A percentile compares a stretch with the other conserved stretches of the same genome.
Conservation (phyloP, 2,797 vertebrate species). For the Cuculus canorus region DNA sequence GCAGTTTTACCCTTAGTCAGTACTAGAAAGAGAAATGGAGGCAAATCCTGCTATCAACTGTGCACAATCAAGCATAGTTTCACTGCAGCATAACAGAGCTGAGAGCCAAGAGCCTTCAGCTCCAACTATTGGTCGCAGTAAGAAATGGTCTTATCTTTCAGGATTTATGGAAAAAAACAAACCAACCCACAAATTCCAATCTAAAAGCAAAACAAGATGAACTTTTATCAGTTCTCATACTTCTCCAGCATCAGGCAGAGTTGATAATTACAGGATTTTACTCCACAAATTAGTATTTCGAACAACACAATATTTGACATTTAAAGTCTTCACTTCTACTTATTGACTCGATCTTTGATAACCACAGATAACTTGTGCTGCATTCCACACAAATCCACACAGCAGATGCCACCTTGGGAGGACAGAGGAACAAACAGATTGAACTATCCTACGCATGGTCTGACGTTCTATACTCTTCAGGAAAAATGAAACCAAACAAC, state of each 20-base stretch:
- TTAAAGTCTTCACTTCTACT: conserved; percentile 25
- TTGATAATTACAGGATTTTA: conserved; percentile 55
- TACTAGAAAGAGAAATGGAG: conserved; percentile 6
- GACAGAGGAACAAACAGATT: conserved; percentile 33
- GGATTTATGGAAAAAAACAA: background rate
- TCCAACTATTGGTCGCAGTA: conserved; percentile 5
- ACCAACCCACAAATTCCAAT: background rate
- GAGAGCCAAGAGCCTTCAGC: conserved; percentile 35
- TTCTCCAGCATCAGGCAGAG: conserved; percentile 46
- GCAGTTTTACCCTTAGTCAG: background rate
- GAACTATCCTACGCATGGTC: background rate
- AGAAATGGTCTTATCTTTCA: conserved; percentile 1
- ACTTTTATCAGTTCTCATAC: background rate
- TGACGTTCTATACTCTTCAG: background rate
- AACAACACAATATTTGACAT: background rate
- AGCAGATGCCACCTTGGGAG: conserved; percentile 38
- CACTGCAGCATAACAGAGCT: background rate
- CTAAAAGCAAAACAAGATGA: conserved; percentile 33
- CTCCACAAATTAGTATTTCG: conserved; percentile 25
- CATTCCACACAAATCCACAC: conserved; percentile 45
- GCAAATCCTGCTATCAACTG: conserved; percentile 50
- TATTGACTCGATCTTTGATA: conserved; percentile 7
- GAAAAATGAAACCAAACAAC: background rate
- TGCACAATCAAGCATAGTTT: conserved; percentile 1
- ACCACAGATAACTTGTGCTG: conserved; percentile 22